A percentile compares a stretch with the other conserved stretches of the same genome.
Conservation (phyloP, 92 coral and sea anemone species). For the Actinostola sp. region DNA sequence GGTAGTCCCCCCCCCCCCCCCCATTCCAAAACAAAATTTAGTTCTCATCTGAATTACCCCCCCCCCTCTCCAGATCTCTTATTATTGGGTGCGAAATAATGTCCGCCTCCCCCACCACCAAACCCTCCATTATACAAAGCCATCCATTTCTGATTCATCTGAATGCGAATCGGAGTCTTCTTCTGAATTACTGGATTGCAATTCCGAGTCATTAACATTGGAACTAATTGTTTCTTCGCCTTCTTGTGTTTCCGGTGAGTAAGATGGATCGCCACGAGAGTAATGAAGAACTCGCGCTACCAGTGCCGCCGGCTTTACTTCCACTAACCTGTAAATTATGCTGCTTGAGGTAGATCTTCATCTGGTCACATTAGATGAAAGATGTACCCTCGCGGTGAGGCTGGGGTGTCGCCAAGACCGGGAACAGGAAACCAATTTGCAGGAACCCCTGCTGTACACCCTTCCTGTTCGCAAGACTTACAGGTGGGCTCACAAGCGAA, state of each 20-base stretch:
- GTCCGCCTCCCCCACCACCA: no score
- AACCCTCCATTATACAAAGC: no score
- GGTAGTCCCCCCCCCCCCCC: no score
- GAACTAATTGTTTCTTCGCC: conserved; percentile 3
- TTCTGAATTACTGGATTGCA: conserved; percentile 2
- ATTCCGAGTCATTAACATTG: conserved; percentile 7
- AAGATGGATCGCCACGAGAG: not conserved
- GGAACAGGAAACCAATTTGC: conserved; percentile 50
- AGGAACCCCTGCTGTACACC: conserved; percentile 46
- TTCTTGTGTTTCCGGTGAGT: not conserved
- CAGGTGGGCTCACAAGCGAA: conserved; percentile 34
- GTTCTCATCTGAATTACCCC: no score
- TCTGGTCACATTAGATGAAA: conserved; percentile 17
- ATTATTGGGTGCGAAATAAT: no score
- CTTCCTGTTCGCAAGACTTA: conserved; percentile 21
- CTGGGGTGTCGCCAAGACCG: conserved; percentile 20
- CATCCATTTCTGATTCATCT: conserved; percentile 26
- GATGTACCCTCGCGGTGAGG: conserved; percentile 12
- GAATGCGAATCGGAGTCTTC: conserved; percentile 10
- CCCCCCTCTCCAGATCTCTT: no score
- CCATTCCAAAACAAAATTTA: no score
- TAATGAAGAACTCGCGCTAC: conserved; percentile 19
- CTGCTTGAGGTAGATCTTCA: conserved; percentile 11
- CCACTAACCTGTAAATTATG: conserved; percentile 9
- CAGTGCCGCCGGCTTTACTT: conserved; percentile 13